Percentiles rank a stretch among this genome's conserved stretches.
phyloP scores from a whole-genome alignment of 2,113 vertebrate species.

The Scomber colias region DNA sequence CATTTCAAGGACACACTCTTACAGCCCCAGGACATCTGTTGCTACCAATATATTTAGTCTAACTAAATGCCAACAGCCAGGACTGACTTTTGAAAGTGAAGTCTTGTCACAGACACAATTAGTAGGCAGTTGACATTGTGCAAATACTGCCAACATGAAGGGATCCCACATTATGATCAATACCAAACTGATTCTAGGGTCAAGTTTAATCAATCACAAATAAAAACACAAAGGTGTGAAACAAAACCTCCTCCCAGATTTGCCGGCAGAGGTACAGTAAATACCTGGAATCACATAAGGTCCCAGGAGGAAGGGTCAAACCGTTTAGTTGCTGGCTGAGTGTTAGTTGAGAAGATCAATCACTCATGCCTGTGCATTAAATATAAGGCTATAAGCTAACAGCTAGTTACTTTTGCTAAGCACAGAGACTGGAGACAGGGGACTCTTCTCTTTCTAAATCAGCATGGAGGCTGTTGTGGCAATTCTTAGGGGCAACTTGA shows the following conservation, averaged over 20 bases:
- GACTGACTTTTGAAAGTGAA: not conserved
- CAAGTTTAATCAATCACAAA: not conserved
- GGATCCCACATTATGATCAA: not conserved
- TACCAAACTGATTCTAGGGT: not conserved
- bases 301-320: not conserved
- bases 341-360: no score
- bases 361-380: no score
- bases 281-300: not conserved
- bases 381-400: no score
- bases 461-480: not conserved
- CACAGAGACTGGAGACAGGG: no score
- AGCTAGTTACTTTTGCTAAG: no score
- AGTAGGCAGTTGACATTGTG: not conserved
- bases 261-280: not conserved
- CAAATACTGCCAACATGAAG: not conserved
- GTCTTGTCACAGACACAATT: not conserved
- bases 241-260: not conserved
- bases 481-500: not conserved
- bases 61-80: not conserved
- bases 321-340: no score
- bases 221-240: slow-evolving; percentile 4
- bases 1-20: not conserved
- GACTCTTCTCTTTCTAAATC: not conserved
- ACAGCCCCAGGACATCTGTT: not conserved
- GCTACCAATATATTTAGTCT: not conserved